These are phyloP conservation scores for Drusus annulatus DNA, from an alignment of 1,140 invertebrate species.

Conservation along the genomic window DNA sequence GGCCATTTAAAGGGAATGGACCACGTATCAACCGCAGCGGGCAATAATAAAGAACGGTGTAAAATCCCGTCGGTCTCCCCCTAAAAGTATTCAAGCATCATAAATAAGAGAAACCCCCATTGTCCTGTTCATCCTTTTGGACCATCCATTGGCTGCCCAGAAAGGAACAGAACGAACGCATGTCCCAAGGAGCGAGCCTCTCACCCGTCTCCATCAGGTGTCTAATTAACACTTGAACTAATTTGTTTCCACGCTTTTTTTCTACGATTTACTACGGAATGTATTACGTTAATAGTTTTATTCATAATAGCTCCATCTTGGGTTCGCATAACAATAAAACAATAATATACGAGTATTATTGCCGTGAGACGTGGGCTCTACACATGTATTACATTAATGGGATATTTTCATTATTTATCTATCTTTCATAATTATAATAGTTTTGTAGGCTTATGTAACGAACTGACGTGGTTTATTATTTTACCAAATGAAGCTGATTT, in stretches of 20 bases:
- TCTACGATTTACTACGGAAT: constrained; percentile 5
- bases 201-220: constrained; percentile 10
- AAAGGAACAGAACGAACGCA: neutral
- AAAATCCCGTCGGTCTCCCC: constrained; percentile 4
- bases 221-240: constrained; percentile 25
- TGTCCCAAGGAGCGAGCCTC: neutral
- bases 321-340: too few relatives aligned
- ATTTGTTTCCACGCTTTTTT: constrained; percentile 14
- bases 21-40: constrained; percentile 13
- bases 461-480: too few relatives aligned
- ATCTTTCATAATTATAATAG: too few relatives aligned
- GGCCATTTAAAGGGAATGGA: neutral
- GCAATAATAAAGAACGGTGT: constrained; percentile 20
- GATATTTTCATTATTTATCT: too few relatives aligned
- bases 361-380: too few relatives aligned
- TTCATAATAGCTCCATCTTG: neutral
- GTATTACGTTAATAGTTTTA: constrained; percentile 12
- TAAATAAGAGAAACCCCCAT: constrained; percentile 18
- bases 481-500: too few relatives aligned
- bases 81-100: constrained; percentile 20
- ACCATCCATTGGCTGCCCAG: neutral
- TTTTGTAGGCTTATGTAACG: too few relatives aligned
- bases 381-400: too few relatives aligned
- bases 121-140: constrained; percentile 25
- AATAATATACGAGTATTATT: too few relatives aligned